Evolutionary conservation across 2,797 vertebrate species (phyloP).

Genomic region (Trachops cirrhosus): DNA sequence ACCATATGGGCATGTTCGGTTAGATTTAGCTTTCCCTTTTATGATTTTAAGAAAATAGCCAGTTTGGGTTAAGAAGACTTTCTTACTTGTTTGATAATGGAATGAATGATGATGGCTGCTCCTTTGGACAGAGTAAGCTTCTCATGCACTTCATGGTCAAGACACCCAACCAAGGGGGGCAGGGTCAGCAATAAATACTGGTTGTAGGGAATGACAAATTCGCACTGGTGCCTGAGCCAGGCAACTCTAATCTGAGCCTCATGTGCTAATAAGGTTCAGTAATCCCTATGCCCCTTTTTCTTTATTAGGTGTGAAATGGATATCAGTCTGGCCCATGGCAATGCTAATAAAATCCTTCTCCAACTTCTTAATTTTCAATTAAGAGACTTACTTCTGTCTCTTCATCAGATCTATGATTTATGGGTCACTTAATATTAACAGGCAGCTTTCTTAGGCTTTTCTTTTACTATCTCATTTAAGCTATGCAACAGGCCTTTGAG

Average conservation of each 20-base stretch:
- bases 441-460: not conserved
- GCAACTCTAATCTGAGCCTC: not conserved
- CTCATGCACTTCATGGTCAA: not conserved
- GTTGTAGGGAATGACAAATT: not conserved
- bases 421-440: not conserved
- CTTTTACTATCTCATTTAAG: not conserved
- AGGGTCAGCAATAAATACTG: not conserved
- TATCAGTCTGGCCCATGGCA: not conserved
- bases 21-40: not conserved
- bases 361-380: slow-evolving; percentile 27
- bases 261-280: not conserved
- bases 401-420: not conserved
- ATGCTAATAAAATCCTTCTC: not conserved
- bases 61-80: slow-evolving; percentile 7
- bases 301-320: not conserved
- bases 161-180: not conserved
- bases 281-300: not conserved
- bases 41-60: not conserved
- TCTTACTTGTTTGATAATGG: not conserved
- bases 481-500: not conserved
- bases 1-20: not conserved
- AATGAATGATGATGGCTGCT: not conserved
- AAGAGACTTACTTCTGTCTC: not conserved
- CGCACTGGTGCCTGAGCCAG: not conserved
- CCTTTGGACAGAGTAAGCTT: not conserved